phyloP scores from a whole-genome alignment of 2,797 vertebrate genomes.

The Pygocentrus nattereri region DNA sequence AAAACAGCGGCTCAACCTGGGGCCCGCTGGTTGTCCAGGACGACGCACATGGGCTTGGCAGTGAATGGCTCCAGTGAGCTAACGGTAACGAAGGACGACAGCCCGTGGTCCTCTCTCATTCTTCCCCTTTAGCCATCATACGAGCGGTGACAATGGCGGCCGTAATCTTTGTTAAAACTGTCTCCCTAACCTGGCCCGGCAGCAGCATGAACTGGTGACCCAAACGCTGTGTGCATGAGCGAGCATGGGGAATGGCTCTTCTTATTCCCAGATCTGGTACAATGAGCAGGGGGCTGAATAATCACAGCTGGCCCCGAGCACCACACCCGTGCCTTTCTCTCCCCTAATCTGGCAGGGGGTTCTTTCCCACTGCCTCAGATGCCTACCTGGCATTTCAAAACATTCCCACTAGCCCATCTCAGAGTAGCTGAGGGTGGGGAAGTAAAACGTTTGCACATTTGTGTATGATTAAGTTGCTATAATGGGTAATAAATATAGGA shows the following conservation, averaged over 20 bases:
- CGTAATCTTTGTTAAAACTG: constrained; percentile 87
- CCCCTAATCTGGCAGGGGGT: constrained; percentile 29
- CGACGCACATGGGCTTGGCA: constrained; percentile 70
- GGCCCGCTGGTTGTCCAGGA: constrained; percentile 74
- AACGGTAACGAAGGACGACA: constrained; percentile 86
- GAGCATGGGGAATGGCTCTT: constrained; percentile 61
- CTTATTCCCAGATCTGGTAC: constrained; percentile 52
- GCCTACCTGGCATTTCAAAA: constrained; percentile 46
- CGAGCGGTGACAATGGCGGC: constrained; percentile 79
- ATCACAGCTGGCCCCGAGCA: constrained; percentile 15
- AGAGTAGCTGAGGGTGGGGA: background rate
- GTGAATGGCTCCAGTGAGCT: constrained; percentile 85
- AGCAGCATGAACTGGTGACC: constrained; percentile 75
- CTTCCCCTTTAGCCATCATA: constrained; percentile 84
- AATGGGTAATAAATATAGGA: background rate
- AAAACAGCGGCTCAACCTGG: constrained; percentile 77
- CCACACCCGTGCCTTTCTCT: constrained; percentile 26
- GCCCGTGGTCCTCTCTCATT: constrained; percentile 85
- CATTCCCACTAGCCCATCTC: constrained; percentile 13
- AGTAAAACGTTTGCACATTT: background rate
- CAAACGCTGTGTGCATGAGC: constrained; percentile 66
- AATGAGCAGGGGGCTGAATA: constrained; percentile 45
- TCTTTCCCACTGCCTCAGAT: constrained; percentile 41
- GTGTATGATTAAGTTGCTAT: background rate
- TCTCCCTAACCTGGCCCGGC: constrained; percentile 76